Base-by-base conservation (phyloP, 2,888 invertebrate species). In the Drosophila falleni region DNA sequence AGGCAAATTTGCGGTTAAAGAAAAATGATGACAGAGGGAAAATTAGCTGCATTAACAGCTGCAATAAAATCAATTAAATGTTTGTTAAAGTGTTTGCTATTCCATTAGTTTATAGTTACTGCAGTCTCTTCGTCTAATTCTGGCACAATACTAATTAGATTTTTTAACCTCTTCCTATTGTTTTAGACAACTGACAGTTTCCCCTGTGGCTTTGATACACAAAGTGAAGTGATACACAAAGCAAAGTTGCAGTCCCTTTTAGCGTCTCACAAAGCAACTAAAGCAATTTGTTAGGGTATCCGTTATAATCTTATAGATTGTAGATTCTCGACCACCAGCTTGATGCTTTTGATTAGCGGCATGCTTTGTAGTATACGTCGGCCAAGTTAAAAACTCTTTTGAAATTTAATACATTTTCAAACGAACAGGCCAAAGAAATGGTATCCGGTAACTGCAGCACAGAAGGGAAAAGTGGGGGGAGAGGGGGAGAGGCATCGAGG, bases 331-430 rank as follows among this genome's bases (percentile, higher is more conserved):
- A 76, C 64, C 56, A 53, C 6, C 42, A 50, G 64, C 68, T 60
- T 37, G 63, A 54, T 54, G 74, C 26, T 65, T 71, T 67, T 71
- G 80, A 80, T 84, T 75, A 74, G 87, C 87, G 84, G 87, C 77
- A 71, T 61, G 69, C 87, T 84, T 87, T 84, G 69, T 78, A 51
- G 74, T 74, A 39, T 31, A 71, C 39, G 63, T 70, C 59, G 55
- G 58, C 68, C 74, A 71, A 74, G 67, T 64, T 23, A 72, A 16
- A 35, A 56, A 35, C 74, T 51, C 68, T 72, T 68, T 75, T 79
- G 86, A 85, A 83, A 86, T 71, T 83, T 69, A 69, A 86, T 87
- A 86, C 71, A 59, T 56, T 77, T 84, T 87, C 81, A 87, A 81
- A 71, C 50, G 41, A 66, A 51, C 65, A 41, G 60, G 55, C 59